Conservation (phyloP, 2,797 vertebrate genomes). For the Acestrorhynchus altus region DNA sequence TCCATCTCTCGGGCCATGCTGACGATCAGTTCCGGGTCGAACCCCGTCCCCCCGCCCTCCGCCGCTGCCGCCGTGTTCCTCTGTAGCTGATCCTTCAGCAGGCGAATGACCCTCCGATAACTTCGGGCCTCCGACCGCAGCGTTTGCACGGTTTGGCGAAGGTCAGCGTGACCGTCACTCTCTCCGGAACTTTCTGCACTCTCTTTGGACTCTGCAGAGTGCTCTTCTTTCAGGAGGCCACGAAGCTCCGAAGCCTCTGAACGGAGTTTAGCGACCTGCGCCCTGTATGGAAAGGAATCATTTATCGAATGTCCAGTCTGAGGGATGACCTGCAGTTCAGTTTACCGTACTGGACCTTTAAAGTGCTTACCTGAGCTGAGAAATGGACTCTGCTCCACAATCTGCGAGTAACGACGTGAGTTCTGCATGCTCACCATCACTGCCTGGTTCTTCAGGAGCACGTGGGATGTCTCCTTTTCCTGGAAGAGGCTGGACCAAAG, state of each 20-base stretch:
- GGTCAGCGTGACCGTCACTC: slow-evolving; percentile 76
- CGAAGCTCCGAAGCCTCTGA: slow-evolving; percentile 70
- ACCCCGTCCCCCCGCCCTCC: slow-evolving; percentile 47
- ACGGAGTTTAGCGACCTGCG: slow-evolving; percentile 67
- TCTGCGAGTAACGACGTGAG: slow-evolving; percentile 75
- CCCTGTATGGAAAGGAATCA: slow-evolving; percentile 63
- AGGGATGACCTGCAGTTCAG: too few species aligned
- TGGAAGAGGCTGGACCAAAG: slow-evolving; percentile 1
- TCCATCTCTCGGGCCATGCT: slow-evolving; percentile 64
- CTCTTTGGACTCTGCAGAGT: slow-evolving; percentile 72
- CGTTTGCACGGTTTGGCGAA: slow-evolving; percentile 74
- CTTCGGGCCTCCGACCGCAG: slow-evolving; percentile 73
- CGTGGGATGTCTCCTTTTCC: background rate
- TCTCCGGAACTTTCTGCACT: slow-evolving; percentile 75
- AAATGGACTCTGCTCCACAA: slow-evolving; percentile 71
- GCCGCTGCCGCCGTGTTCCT: slow-evolving; percentile 56
- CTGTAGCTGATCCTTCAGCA: slow-evolving; percentile 71
- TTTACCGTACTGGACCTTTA: too few species aligned
- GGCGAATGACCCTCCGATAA: slow-evolving; percentile 69
- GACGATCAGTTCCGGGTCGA: slow-evolving; percentile 56
- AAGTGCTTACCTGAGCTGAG: slow-evolving; percentile 78
- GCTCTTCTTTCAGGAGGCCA: slow-evolving; percentile 75
- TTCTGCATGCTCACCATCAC: slow-evolving; percentile 62
- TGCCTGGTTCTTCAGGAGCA: background rate
- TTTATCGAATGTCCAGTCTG: background rate